A percentile compares a stretch with the other conserved stretches of the same genome.
Evolutionary conservation across 2,113 vertebrate species (phyloP).

Genomic region (Archilochus colubris): DNA sequence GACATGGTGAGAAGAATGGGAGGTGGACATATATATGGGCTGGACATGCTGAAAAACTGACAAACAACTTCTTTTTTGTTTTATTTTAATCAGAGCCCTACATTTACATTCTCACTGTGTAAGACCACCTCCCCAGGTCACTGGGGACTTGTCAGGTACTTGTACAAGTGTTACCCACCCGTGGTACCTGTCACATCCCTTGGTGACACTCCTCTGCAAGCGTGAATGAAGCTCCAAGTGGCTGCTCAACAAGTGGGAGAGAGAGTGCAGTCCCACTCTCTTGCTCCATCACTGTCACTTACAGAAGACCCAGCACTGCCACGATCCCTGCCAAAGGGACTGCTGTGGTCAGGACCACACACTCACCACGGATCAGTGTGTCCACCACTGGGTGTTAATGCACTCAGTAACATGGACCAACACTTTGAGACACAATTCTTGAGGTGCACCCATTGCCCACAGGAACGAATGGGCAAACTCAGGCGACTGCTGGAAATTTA

Average conservation of each 20-base stretch:
- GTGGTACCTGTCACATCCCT: no score
- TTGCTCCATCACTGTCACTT: not conserved
- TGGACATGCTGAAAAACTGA: not conserved
- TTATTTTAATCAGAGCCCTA: not conserved
- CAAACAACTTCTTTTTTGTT: not conserved
- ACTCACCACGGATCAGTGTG: rapidly evolving
- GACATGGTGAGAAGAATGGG: not conserved
- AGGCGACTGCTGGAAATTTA: no score
- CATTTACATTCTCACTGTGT: not conserved
- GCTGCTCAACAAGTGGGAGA: not conserved
- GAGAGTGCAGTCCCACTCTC: not conserved
- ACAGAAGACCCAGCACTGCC: not conserved
- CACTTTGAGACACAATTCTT: rapidly evolving
- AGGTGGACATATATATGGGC: not conserved
- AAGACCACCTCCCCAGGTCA: not conserved
- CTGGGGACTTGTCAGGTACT: not conserved
- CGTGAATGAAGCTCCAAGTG: not conserved
- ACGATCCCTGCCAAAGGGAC: rapidly evolving
- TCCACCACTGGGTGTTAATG: rapidly evolving
- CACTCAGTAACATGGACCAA: not conserved
- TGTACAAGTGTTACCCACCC: not conserved
- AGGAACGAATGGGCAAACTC: rapidly evolving
- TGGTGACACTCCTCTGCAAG: not conserved
- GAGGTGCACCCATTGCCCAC: rapidly evolving
- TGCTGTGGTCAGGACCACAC: not conserved